These are phyloP conservation scores for Porites lutea DNA, from an alignment of 64 coral and sea anemone species.

Conservation along the genomic window DNA sequence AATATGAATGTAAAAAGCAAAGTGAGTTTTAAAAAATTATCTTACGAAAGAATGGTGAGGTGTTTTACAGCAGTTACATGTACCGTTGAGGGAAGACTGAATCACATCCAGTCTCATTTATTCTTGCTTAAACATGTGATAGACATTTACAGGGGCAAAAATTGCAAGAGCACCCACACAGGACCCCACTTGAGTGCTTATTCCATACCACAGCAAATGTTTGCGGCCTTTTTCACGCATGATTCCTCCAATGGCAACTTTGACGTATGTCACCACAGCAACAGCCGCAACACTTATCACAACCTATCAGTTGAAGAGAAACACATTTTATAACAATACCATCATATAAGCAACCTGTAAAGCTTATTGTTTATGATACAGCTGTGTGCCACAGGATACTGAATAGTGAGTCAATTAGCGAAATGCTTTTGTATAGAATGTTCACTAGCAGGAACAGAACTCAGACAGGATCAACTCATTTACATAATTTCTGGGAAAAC, in stretches of 20 bases:
- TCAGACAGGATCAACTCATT: too few relatives aligned
- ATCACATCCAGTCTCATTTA: not conserved
- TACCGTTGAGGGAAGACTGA: too few relatives aligned
- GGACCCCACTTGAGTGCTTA: constrained; percentile 85
- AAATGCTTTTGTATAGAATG: too few relatives aligned
- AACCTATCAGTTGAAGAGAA: constrained; percentile 66
- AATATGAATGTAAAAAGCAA: too few relatives aligned
- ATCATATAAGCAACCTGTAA: not conserved
- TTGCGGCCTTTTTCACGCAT: constrained; percentile 92
- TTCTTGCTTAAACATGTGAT: constrained; percentile 71
- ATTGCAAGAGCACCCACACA: constrained; percentile 88
- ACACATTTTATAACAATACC: not conserved
- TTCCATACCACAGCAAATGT: constrained; percentile 87
- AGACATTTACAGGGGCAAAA: constrained; percentile 93
- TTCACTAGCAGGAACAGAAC: too few relatives aligned
- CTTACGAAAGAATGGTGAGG: too few relatives aligned
- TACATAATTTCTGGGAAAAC: too few relatives aligned
- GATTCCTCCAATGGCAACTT: constrained; percentile 88
- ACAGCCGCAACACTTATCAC: constrained; percentile 84
- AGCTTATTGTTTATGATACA: too few relatives aligned
- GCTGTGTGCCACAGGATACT: too few relatives aligned
- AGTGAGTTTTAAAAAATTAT: too few relatives aligned
- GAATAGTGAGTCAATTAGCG: too few relatives aligned
- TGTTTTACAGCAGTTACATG: too few relatives aligned
- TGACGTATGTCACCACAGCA: constrained; percentile 86